Evolutionary conservation across 2,797 vertebrate species (phyloP), one percentile per base, ranked within the genome.

Genomic region (Tenualosa thibaudeaui): DNA sequence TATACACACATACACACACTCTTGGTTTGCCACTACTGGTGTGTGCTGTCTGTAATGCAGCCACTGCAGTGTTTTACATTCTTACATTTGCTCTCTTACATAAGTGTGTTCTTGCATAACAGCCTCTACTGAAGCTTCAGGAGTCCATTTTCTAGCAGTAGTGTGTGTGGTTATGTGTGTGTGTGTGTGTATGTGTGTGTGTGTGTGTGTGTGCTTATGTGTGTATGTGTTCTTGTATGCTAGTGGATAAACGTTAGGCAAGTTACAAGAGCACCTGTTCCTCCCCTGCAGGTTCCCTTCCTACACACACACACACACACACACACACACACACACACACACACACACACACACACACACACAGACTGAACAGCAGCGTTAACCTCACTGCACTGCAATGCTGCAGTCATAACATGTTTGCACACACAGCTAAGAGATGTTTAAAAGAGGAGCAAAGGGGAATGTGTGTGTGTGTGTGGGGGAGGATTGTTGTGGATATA

Each of bases 1-100:
- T 15, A 56, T 17, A 56, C 54, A 56, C 54, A 56, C 54, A 58
- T 19, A 22, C 56, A 58, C 56, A 22, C 56, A 56, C 54, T 22
- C 54, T 9, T 10, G 12, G 49, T 12, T 51, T 62, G n/a, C 24
- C 58, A 62, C n/a, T 31, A 17, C 54, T 22, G 19, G 24, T 68
- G 9, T 68, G 26, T 68, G 2, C 2, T 31, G 7, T 68, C 62
- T n/a, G 26, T 31, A 68, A 13, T 9, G 2, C 62, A 68, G 12
- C 62, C 65, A 40, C 65, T 40, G 65, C 65, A 71, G 40, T 71
- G 37, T 71, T 71, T 71, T 71, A 71, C 65, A 71, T 71, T 71
- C n/a, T 10, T 71, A 71, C 65, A 71, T 71, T 71, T 10, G 6
- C 60, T 37, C 0, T 13, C 9, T 71, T 71, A 71, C 65, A 71